Conservation (phyloP, 2,888 invertebrate genomes). For the Drosophila lutescens region DNA sequence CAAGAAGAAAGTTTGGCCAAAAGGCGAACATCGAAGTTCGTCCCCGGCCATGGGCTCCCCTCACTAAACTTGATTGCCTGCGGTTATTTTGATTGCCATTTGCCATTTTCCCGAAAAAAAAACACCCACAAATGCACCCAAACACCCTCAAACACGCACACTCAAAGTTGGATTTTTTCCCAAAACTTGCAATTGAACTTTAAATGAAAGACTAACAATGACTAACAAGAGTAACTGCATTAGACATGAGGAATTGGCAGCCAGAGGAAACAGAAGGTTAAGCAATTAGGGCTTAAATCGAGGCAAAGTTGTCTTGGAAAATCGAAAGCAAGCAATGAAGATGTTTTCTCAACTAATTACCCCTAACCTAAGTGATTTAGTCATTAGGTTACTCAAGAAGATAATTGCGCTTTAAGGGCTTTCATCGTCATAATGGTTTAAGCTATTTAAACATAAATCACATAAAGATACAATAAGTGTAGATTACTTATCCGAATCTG, state of each 20-base stretch:
- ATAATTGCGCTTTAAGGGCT: not conserved
- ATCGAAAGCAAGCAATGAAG: conserved; percentile 11
- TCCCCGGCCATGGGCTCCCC: not conserved
- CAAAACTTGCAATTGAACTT: conserved; percentile 53
- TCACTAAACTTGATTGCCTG: conserved; percentile 62
- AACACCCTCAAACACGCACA: conserved; percentile 31
- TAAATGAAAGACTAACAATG: conserved; percentile 51
- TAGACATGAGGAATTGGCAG: conserved; percentile 12
- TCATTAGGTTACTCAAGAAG: not conserved
- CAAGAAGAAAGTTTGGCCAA: conserved; percentile 44
- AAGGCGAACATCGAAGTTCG: conserved; percentile 33
- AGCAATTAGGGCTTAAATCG: conserved; percentile 25
- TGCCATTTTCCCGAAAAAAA: conserved; percentile 18
- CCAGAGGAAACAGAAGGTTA: conserved; percentile 8
- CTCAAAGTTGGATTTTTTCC: conserved; percentile 40
- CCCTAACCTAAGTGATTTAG: conserved; percentile 18
- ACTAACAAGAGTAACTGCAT: conserved; percentile 45
- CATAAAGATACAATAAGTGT: no score
- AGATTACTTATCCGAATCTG: no score
- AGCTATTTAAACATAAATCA: not conserved
- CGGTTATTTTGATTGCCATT: conserved; percentile 71
- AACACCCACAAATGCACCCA: conserved; percentile 41
- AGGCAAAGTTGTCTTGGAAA: conserved; percentile 9
- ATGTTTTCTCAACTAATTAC: conserved; percentile 22
- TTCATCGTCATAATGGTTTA: not conserved